Conservation (phyloP, 1,140 invertebrate species). For the Anoplophora glabripennis region DNA sequence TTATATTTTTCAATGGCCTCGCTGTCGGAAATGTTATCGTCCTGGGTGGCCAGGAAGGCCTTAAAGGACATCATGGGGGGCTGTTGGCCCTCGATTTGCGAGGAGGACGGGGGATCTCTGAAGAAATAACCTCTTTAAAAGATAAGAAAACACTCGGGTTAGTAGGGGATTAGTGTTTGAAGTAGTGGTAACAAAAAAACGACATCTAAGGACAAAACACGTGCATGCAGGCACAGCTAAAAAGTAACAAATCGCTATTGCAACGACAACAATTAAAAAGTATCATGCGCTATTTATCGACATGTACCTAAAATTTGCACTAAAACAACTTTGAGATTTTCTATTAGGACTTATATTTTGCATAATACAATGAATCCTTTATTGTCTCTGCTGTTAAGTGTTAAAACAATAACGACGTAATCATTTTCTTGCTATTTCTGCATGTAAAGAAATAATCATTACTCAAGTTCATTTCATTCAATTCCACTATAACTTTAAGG, state of each 20-base stretch:
- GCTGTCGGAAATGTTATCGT: constrained; percentile 96
- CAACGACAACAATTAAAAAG: background rate
- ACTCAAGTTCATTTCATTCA: no score
- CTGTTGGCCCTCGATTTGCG: constrained; percentile 62
- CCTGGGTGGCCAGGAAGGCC: constrained; percentile 91
- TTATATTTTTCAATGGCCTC: constrained; percentile 97
- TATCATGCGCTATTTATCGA: background rate
- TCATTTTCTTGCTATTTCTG: no score
- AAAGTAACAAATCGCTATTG: constrained; percentile 6
- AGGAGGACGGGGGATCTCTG: constrained; percentile 36
- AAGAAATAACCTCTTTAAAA: constrained; percentile 43
- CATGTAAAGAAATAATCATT: no score
- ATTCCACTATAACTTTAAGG: background rate
- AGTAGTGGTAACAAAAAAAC: constrained; percentile 9
- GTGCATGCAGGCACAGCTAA: background rate
- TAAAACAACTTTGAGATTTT: no score
- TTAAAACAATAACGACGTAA: no score
- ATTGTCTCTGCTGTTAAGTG: no score
- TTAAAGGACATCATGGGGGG: constrained; percentile 97
- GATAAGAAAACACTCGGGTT: constrained; percentile 17
- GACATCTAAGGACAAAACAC: constrained; percentile 19
- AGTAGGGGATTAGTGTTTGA: constrained; percentile 9
- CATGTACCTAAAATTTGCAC: no score
- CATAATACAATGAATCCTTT: no score
- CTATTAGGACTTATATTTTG: no score